Evolutionary conservation across 1,140 invertebrate species (phyloP), one percentile per base, ranked within the genome.

Genomic region (Drosophila trapezifrons): DNA sequence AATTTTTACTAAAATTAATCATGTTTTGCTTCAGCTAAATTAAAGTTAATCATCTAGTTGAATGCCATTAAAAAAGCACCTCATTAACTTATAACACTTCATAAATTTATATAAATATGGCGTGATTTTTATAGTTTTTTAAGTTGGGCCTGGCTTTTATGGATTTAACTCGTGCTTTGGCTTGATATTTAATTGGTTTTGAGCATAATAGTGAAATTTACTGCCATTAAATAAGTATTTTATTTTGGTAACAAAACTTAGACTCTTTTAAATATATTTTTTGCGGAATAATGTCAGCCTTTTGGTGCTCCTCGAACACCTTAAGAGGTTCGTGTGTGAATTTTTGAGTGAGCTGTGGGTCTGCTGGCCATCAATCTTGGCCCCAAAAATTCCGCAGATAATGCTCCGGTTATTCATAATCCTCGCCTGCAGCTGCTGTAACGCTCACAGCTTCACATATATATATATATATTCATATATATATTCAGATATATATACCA

Each of bases 281-380:
- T 29, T 9, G 27, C 27, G 0, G 27, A 9, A 29, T 9, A 29
- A 8, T 29, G 27, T 29, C 29, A 35, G 49, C 12, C 12, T n/a
- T 35, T 52, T 8, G 18, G 9, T 22, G 18, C 18, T 18, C 9
- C 22, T 12, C 35, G 35, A 40, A 25, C 35, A 40, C 35, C 20
- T 37, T 10, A 10, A 32, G 20, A 73, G 51, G 32, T 46, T 70
- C 27, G 52, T 40, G 52, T 27, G 54, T 45, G 55, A 47, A 71
- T 67, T 51, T 67, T 37, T 57, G 49, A 17, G 27, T 13, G 29
- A 42, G 22, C n/a, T 27, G 62, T 12, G 27, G 35, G 17, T 47
- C 40, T 62, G 64, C 45, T 42, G 45, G 43, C 67, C 56, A 73
- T 73, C 69, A 62, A 72, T 73, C 70, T 72, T 62, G 55, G 38